Evolutionary conservation across 2,888 invertebrate genomes (phyloP).

Genomic region (Mantis religiosa): DNA sequence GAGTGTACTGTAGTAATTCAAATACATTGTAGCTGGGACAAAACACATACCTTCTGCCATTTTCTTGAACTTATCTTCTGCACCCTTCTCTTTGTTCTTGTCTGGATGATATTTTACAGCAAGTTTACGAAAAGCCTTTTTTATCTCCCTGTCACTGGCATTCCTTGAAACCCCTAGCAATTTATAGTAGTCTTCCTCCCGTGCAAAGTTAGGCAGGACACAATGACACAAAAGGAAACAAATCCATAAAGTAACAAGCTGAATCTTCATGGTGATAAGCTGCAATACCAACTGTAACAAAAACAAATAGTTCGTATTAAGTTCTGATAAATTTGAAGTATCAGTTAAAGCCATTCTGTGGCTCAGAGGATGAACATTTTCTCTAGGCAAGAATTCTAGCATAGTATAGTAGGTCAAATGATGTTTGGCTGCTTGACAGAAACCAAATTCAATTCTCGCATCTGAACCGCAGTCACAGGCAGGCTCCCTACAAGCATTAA

Average conservation of each 20-base stretch:
- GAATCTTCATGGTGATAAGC: neutral
- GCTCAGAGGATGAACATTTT: no score
- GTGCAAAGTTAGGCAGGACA: slow-evolving; percentile 26
- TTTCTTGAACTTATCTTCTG: slow-evolving; percentile 49
- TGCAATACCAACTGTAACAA: neutral
- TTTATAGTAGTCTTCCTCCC: slow-evolving; percentile 46
- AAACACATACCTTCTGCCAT: slow-evolving; percentile 47
- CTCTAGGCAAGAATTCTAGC: no score
- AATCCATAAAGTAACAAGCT: neutral
- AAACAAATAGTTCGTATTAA: no score
- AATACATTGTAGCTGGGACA: neutral
- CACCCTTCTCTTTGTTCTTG: slow-evolving; percentile 47
- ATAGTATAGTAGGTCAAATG: no score
- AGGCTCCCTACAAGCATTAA: no score
- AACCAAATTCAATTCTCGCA: no score
- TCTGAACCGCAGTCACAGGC: no score
- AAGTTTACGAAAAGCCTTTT: slow-evolving; percentile 49
- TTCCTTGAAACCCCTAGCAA: slow-evolving; percentile 44
- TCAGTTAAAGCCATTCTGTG: no score
- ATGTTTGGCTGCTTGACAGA: no score
- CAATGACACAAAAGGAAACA: slow-evolving; percentile 21
- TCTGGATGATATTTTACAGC: slow-evolving; percentile 52
- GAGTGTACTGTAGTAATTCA: neutral
- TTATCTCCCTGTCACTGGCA: slow-evolving; percentile 48
- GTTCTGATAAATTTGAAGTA: no score